Evolutionary conservation across 1,140 invertebrate species (phyloP), one percentile per base, ranked within the genome.

Genomic region (Cherax quadricarinatus): DNA sequence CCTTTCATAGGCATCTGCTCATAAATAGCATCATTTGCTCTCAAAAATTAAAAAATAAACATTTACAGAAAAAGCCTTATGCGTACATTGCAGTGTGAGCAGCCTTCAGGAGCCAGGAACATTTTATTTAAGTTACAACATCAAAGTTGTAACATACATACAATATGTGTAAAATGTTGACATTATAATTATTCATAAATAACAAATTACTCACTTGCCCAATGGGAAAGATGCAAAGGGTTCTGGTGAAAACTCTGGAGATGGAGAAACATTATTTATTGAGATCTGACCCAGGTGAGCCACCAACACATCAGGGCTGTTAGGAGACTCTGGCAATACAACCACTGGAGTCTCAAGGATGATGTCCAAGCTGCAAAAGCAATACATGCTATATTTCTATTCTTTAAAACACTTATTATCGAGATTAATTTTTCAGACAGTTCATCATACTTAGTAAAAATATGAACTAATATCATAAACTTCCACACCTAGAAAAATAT

Each of bases 261-360:
- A 73, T 51, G 92, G 88, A 49, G 95, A 95, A 83, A 94, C 94
- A 88, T 94, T 94, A 4, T 60, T 51, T 21, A 98, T 95, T 48
- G 96, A 97, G 94, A 99, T 99, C 94, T 98, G 97, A 57, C 98
- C 98, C 81, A 99, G 96, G 96, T 99, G 98, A n/a, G 98, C 98
- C 21, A 99, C 97, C 83, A 99, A 96, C 41, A 99, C 98, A 94
- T 98, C 96, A 24, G 96, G 94, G 95, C 98, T 98, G 51, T 96
- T 96, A n/a, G 97, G 96, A 10, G 96, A 96, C 86, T 97, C 96
- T 0, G 98, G 98, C 80, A 99, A 95, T 53, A 99, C 97, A 80
- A 99, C 96, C 49, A 99, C 97, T 2, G 98, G 98, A 91, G 98
- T 98, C 94, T 98, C 97, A 83, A 99, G 95, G 75, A 98, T 96